Evolutionary conservation across 2,113 vertebrate genomes (phyloP).

Genomic region (Mastomys coucha): DNA sequence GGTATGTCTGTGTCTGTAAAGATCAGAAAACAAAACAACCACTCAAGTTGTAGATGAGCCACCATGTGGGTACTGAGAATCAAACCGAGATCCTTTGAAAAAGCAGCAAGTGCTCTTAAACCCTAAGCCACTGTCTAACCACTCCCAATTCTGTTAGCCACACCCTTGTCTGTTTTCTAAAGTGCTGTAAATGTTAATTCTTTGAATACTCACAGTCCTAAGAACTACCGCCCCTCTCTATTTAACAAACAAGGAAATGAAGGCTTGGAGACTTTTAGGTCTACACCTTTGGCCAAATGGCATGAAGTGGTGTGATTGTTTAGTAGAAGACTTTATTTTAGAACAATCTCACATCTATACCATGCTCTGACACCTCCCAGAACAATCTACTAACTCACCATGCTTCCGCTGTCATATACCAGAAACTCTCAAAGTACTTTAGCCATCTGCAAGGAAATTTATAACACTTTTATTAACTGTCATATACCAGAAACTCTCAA

Average conservation of each 20-base stretch:
- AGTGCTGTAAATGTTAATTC: neutral
- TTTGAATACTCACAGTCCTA: neutral
- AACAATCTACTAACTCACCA: neutral
- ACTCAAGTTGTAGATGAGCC: neutral
- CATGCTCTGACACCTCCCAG: neutral
- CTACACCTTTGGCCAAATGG: neutral
- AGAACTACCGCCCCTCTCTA: neutral
- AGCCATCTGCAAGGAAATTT: neutral
- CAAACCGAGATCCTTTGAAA: neutral
- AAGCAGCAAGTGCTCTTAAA: neutral
- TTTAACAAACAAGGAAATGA: constrained; percentile 25
- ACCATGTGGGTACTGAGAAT: neutral
- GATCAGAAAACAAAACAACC: neutral
- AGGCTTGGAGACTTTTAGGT: neutral
- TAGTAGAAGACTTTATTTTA: neutral
- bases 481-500: neutral
- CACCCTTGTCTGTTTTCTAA: neutral
- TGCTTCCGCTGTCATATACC: neutral
- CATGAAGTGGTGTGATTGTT: neutral
- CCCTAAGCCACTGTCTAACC: neutral
- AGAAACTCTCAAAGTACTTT: neutral
- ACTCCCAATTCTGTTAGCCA: neutral
- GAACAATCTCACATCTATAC: neutral
- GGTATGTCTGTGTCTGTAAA: neutral
- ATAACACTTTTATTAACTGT: neutral